Evolutionary conservation across 2,797 vertebrate species (phyloP), one percentile per base, ranked within the genome.

Genomic region (Sebastes vulpes): DNA sequence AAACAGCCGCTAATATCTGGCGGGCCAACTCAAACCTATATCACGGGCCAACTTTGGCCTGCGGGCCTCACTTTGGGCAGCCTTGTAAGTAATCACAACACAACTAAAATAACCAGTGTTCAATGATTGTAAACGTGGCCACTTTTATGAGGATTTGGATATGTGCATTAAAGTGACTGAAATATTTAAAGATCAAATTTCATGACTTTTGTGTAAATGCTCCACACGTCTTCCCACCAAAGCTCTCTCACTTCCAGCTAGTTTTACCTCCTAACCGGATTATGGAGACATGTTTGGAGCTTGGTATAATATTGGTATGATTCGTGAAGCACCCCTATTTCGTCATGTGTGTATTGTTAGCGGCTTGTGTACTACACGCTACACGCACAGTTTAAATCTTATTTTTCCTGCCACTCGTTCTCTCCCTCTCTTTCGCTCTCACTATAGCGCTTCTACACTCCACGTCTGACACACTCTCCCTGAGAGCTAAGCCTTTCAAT

Each of bases 401-500:
- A 82, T 79, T 73, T 83, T 79, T 83, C 21, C 38, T 73, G 75
- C 69, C 48, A 48, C 77, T 72, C 53, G 75, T 77, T 75, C 42
- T 83, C 65, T 56, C 16, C 48, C 46, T 65, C 48, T 77, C 69
- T 77, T 82, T 66, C 52, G 69, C 50, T 82, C 86, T 83, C 53
- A 73, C 58, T 46, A 48, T 48, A 68, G 65, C 57, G 60, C 86
- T 77, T 91, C 89, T 72, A 75, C 79, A 71, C 88, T 86, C 82
- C 83, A 75, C 73, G 82, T 90, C 93, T 92, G 86, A 94, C 90
- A 92, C 87, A 83, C 89, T 91, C 94, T 91, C 81, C 86, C 89
- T 75, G 89, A 92, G 93, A 96, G 93, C 95, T 87, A 89, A 94
- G 91, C 93, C 93, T 94, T 96, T 96, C 95, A 95, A 96, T 96